phyloP scores from a whole-genome alignment of 1,140 invertebrate species.

The Calliphora vicina region DNA sequence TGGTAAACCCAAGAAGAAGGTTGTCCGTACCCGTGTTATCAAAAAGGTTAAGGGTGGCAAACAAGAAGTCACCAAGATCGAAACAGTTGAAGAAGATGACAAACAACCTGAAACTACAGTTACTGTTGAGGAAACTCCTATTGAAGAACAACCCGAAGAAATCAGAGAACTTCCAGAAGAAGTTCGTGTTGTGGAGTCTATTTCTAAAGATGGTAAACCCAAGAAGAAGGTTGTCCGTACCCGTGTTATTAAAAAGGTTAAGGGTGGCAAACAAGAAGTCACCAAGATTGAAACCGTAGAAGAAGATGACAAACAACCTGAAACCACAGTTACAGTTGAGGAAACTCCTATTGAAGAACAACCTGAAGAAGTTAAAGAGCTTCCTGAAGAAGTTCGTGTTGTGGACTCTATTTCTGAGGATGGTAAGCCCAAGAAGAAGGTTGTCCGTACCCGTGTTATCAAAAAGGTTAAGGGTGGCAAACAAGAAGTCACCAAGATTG shows the following conservation, averaged over 20 bases:
- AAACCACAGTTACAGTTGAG: slow-evolving; percentile 42
- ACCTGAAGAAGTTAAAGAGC: slow-evolving; percentile 27
- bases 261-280: slow-evolving; percentile 44
- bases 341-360: slow-evolving; percentile 28
- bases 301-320: slow-evolving; percentile 43
- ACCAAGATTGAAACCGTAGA: slow-evolving; percentile 46
- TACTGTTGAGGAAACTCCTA: slow-evolving; percentile 41
- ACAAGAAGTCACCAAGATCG: slow-evolving; percentile 46
- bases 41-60: slow-evolving; percentile 45
- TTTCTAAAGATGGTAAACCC: slow-evolving; percentile 44
- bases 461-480: slow-evolving; percentile 36
- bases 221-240: slow-evolving; percentile 43
- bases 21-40: slow-evolving; percentile 58
- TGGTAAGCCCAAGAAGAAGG: slow-evolving; percentile 28
- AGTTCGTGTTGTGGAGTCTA: slow-evolving; percentile 40
- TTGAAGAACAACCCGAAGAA: slow-evolving; percentile 41
- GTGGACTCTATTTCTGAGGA: slow-evolving; percentile 33
- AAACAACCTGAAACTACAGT: slow-evolving; percentile 44
- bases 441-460: slow-evolving; percentile 32
- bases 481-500: slow-evolving; percentile 38
- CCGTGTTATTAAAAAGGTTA: slow-evolving; percentile 44
- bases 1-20: slow-evolving; percentile 58
- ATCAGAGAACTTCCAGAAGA: slow-evolving; percentile 42
- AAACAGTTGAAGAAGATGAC: slow-evolving; percentile 46
- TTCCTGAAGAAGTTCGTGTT: slow-evolving; percentile 36